Evolutionary conservation across 1,140 invertebrate genomes (phyloP).

Genomic region (Oncopeltus fasciatus): DNA sequence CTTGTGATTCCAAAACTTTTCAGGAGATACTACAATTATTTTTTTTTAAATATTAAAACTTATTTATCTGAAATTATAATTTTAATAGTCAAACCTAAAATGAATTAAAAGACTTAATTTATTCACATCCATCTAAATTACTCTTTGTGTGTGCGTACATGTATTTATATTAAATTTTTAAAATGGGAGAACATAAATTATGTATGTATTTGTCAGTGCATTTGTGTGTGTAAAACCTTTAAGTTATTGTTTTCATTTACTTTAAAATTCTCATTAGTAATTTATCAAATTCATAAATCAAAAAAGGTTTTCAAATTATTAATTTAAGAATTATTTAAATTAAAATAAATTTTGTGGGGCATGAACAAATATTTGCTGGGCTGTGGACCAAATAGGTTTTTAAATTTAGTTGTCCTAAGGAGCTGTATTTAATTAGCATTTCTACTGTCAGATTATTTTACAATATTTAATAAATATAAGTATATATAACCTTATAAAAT

Average conservation of each 20-base stretch:
- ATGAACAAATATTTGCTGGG: slow-evolving; percentile 7
- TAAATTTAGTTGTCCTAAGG: slow-evolving; percentile 9
- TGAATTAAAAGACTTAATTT: too few relatives aligned
- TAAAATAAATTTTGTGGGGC: neutral
- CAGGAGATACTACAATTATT: too few relatives aligned
- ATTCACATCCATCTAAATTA: too few relatives aligned
- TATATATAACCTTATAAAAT: too few relatives aligned
- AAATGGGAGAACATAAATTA: neutral
- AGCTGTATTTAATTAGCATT: neutral
- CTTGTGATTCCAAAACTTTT: too few relatives aligned
- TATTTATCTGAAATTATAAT: too few relatives aligned
- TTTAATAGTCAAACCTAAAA: too few relatives aligned
- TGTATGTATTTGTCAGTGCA: neutral
- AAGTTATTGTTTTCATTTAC: neutral
- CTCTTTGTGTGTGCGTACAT: too few relatives aligned
- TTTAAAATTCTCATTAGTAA: neutral
- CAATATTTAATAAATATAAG: too few relatives aligned
- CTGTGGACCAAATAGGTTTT: slow-evolving; percentile 13
- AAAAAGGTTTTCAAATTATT: neutral
- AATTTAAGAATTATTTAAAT: neutral
- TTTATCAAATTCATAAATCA: neutral
- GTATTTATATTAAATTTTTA: too few relatives aligned
- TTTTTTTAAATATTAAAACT: too few relatives aligned
- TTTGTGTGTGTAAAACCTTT: neutral
- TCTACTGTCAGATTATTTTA: neutral